Evolutionary conservation across 64 coral and sea anemone genomes (phyloP), one percentile per base, ranked within the genome.

Genomic region (Exaiptasia diaphana): DNA sequence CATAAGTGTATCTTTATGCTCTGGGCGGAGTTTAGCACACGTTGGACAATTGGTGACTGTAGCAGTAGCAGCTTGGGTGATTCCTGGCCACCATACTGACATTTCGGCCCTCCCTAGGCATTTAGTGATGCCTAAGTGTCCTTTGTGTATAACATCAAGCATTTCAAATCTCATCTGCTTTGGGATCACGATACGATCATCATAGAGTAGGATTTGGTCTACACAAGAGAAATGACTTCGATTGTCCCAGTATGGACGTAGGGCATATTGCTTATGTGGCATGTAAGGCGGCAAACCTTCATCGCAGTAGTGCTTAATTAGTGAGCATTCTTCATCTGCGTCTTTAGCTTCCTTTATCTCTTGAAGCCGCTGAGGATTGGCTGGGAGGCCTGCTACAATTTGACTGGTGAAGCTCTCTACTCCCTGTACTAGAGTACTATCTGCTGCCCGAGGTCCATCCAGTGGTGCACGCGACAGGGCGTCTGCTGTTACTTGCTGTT

Each of bases 111-210:
- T 22, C 20, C 44, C 43, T 34, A 52, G 65, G 28, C 67, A 73
- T 27, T 81, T 81, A 3, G 77, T 81, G 50, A 71, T 50, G 4
- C 65, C 43, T 20, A 70, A 43, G n/a, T 75, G 82, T 30, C 82
- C 82, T 62, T 56, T 48, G 25, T 75, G 68, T 25, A 86, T 79
- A 23, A 13, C 38, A 7, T 69, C 36, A 17, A 88, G 75, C 4
- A 71, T 71, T 42, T 71, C 62, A 53, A 80, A 41, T 54, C 77
- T 50, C 65, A 82, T 71, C 14, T 20, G 18, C 48, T 28, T 41
- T 33, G 82, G 90, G 21, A 92, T 86, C 2, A 92, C 82, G 24
- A 92, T 53, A 4, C 55, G 38, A 13, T 86, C 59, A 55, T 92
- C 82, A 72, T 60, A 86, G 0, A 80, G 50, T 10, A 92, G 82